Base-by-base conservation (phyloP, 2,797 vertebrate species). In the Centropyge bicolor region DNA sequence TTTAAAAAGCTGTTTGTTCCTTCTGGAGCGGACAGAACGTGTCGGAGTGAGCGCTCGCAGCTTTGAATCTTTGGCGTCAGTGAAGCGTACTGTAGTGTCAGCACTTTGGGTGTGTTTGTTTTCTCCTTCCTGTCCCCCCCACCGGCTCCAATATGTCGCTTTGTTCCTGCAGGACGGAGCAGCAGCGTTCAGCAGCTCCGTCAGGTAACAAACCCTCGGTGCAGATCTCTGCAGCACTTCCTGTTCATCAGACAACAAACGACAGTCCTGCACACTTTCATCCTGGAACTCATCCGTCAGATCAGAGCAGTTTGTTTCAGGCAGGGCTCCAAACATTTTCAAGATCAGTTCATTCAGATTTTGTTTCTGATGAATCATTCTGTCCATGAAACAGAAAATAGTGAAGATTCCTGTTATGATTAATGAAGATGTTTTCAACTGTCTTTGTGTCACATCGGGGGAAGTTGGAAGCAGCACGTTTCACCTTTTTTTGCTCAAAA, bases 111-210 rank as follows among this genome's bases (percentile, higher is more conserved):
- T 59, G 82, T 20, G 65, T 83, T 85, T 73, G 80, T 84, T 62
- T 74, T 45, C 85, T 74, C 71, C 77, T 70, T 89, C 84, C 86
- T 88, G 80, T 9, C 57, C 55, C 40, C 81, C 80, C 80, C 88
- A 12, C 88, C 13, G 7, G 64, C 63, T 68, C 59, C 91, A 86
- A 89, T 92, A 90, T 93, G 91, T 81, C 63, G 76, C 73, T 41
- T 41, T 74, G 69, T 45, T 70, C 45, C 71, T 63, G 63, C 72
- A 60, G 78, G 61, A 81, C 1, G 24, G 16, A 17, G 62, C 72
- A 6, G 57, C 76, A 27, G 83, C 16, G 56, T 40, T 59, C 16
- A 22, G 59, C 70, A 46, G 45, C 40, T 52, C 40, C 12, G 67
- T 48, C 78, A 81, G 77, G 84, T 74, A 79, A 54, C 43, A 10